These are phyloP conservation scores for Lordiphosa collinella DNA, from an alignment of 1,140 invertebrate species.

Conservation along the genomic window DNA sequence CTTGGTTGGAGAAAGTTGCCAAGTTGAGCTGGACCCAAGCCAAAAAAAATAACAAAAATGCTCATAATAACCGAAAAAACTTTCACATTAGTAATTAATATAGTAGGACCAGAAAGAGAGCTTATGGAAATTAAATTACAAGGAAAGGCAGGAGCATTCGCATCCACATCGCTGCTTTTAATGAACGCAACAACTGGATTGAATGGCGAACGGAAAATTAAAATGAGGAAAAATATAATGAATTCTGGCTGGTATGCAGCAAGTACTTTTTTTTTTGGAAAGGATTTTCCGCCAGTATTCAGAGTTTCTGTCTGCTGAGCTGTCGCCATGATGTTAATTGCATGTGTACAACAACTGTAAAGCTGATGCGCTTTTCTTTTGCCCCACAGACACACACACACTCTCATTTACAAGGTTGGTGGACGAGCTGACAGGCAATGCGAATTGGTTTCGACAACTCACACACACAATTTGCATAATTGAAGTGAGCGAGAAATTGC, in stretches of 20 bases:
- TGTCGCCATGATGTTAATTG: slow-evolving; percentile 63
- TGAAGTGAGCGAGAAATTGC: slow-evolving; percentile 75
- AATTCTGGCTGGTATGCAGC: slow-evolving; percentile 38
- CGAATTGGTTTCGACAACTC: slow-evolving; percentile 60
- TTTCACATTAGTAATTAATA: slow-evolving; percentile 75
- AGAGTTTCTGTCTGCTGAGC: slow-evolving; percentile 33
- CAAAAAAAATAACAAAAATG: slow-evolving; percentile 41
- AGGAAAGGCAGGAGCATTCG: slow-evolving; percentile 17
- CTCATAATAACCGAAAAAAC: slow-evolving; percentile 55
- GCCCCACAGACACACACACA: slow-evolving; percentile 13
- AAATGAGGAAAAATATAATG: slow-evolving; percentile 69
- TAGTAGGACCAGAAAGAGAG: slow-evolving; percentile 6
- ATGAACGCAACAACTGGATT: slow-evolving; percentile 41
- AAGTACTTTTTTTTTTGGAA: slow-evolving; percentile 31
- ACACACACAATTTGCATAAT: slow-evolving; percentile 75
- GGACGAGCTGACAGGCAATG: slow-evolving; percentile 49
- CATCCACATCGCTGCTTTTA: slow-evolving; percentile 27
- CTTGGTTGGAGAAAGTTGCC: slow-evolving; percentile 10
- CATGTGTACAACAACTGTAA: slow-evolving; percentile 56
- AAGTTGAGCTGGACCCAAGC: slow-evolving; percentile 18
- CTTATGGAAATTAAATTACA: slow-evolving; percentile 70
- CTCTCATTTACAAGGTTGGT: neutral
- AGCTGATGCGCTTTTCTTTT: slow-evolving; percentile 51
- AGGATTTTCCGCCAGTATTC: slow-evolving; percentile 19
- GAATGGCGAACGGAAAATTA: slow-evolving; percentile 59